These are phyloP conservation scores for Crax fasciolata DNA, from an alignment of 2,797 vertebrate species.

Conservation along the genomic window DNA sequence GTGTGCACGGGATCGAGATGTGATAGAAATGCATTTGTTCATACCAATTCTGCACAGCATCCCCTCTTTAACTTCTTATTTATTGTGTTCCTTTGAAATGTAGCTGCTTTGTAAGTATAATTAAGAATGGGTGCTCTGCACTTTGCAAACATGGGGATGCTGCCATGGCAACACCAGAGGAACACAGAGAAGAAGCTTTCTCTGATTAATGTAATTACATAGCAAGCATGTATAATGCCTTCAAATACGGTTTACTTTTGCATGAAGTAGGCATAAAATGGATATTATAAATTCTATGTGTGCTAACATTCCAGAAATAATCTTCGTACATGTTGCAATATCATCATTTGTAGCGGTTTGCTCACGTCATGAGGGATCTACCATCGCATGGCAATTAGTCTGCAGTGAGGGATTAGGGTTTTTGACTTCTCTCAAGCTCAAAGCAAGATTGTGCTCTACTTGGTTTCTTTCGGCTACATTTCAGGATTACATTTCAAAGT, in stretches of 20 bases:
- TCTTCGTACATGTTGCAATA: slow-evolving; percentile 37
- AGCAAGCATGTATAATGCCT: slow-evolving; percentile 76
- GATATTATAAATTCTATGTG: slow-evolving; percentile 62
- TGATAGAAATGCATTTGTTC: slow-evolving; percentile 40
- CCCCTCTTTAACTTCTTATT: slow-evolving; percentile 72
- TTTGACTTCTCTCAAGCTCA: not conserved
- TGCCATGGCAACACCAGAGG: slow-evolving; percentile 85
- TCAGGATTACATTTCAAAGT: not conserved
- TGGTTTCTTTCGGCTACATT: not conserved
- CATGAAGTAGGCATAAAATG: slow-evolving; percentile 75
- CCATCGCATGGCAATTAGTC: not conserved
- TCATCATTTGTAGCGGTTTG: slow-evolving; percentile 12
- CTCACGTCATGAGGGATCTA: not conserved
- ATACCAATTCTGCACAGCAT: slow-evolving; percentile 63
- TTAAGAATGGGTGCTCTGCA: slow-evolving; percentile 80
- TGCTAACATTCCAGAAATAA: slow-evolving; percentile 66
- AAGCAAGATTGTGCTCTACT: not conserved
- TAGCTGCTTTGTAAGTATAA: slow-evolving; percentile 79
- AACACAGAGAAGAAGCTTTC: slow-evolving; percentile 76
- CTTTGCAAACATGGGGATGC: slow-evolving; percentile 79
- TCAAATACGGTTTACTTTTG: slow-evolving; percentile 81
- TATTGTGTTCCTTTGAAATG: slow-evolving; percentile 79
- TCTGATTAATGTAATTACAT: slow-evolving; percentile 85
- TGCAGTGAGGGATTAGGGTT: not conserved
- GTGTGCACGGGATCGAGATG: slow-evolving; percentile 45